Evolutionary conservation across 2,888 invertebrate genomes (phyloP), one percentile per base, ranked within the genome.

Genomic region (Empis livida): DNA sequence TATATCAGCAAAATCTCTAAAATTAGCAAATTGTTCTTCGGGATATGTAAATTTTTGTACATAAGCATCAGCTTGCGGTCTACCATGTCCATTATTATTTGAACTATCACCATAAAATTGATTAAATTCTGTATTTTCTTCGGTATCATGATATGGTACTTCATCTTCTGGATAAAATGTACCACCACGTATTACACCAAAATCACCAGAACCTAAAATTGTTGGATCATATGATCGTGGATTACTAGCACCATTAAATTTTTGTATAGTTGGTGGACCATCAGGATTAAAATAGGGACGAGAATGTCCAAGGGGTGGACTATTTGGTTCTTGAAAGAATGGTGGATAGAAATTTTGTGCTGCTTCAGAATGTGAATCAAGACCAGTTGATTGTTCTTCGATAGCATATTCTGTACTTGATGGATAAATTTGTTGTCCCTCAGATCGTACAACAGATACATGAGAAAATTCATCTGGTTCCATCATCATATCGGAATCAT

Each of bases 1-100:
- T 46, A 91, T 90, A 58, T 91, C 91, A 1, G 91, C 90, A 60
- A 91, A 91, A 63, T 91, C 91, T 58, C 87, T 77, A 71, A 91
- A 91, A 62, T 90, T 88, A 5, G 88, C 87, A 60, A 91, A 90
- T 60, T 90, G 90, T 59, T 90, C 88, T 49, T 82, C 80, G 23
- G 84, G 79, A 55, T 83, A 80, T 44, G 84, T 83, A 5, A 82
- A 82, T 59, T 81, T 77, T 47, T 67, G 62, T 4, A 64, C 51
- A 44, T 63, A 65, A 0, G 85, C 83, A 59, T 87, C 86, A 1
- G 78, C 75, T 54, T 78, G 75, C 0, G 85, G 81, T 42, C 85
- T 75, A 14, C 82, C 82, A 47, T 87, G 83, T 1, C 84, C 81
- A 58, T 82, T 82, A 50, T 80, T 79, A 55, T 77, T 78, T 49